Base-by-base conservation (phyloP, 2,113 vertebrate genomes). In the Centrocercus urophasianus region DNA sequence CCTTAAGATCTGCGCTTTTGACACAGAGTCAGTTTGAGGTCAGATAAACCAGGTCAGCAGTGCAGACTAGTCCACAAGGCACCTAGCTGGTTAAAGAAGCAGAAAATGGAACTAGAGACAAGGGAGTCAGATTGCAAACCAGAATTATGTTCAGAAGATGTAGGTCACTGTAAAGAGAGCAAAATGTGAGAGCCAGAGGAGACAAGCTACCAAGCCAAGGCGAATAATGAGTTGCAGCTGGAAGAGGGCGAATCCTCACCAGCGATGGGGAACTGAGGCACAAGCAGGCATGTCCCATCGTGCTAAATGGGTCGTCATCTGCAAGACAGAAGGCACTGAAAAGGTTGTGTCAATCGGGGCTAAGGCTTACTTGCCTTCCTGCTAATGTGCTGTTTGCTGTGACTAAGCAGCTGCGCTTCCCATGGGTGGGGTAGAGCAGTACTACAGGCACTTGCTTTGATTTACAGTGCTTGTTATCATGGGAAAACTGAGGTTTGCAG, bases 271-370 rank as follows among this genome's bases (percentile, higher is more conserved):
- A 8, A 2, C 2, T 40, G 32, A 71, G 65, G 8, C 20, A 8
- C 0, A 3, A 50, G 61, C 24, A 56, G 13, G 21, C 16, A 10
- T 0, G 0, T 47, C 17, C 59, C 72, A 14, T 11, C 52, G 13
- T 40, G 18, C 28, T 11, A 50, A 30, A 13, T 4, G 42, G 40
- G 21, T n/a, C 28, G 0, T 40, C 5, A 13, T 40, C n/a, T 79
- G 57, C n/a, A 72, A 24, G 22, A 10, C 36, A 45, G 43, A 67
- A 40, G 27, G 36, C 61, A 27, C 50, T 69, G 61, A 1, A 19
- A 18, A 76, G 43, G 28, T 40, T 6, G 30, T 24, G 13, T 11
- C 38, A 60, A 6, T 22, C 17, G 15, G 32, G n/a, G 21, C 42
- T 13, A 28, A 45, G 43, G 17, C 38, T 56, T 73, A 75, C 38